Evolutionary conservation across 2,888 invertebrate genomes (phyloP), one percentile per base, ranked within the genome.

Genomic region (Macaria liturata): DNA sequence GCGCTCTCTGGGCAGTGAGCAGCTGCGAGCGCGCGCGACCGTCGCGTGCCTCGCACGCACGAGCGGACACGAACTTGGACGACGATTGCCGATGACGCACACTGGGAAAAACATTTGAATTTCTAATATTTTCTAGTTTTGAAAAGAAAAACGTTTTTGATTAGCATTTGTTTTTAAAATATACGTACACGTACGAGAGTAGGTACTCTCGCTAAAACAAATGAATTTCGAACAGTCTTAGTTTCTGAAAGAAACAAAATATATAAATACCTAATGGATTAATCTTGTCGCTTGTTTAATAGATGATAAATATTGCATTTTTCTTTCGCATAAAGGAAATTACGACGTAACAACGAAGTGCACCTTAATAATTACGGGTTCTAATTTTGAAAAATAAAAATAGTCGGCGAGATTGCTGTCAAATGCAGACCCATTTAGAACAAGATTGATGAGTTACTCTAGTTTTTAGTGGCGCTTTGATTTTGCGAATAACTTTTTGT

Each of bases 31-130:
- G 78, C 87, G 86, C 81, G 85, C 86, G 90, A 65, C 79, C 63
- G 85, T 81, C 90, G 88, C 90, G 89, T 88, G 88, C 86, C 81
- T 68, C 76, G 80, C 68, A 76, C 83, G 85, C 86, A 78, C 87
- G 86, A 85, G 78, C 62, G 65, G 48, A 52, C 67, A 64, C 71
- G 74, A 62, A 46, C 62, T 66, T 32, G 31, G 46, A 48, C 58
- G 66, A 65, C 57, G 61, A 50, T 61, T 58, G 60, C 62, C 58
- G 67, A 48, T 37, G 34, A 37, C 64, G 65, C 65, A 65, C 63
- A 64, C 55, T 58, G 54, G 4, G 34, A 37, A 37, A 7, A 7
- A 37, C 34, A 37, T 2, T 37, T 37, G 4, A 7, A 37, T 37
- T 37, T 37, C 5, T 0, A 37, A 37, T 37, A 1, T 4, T n/a